Evolutionary conservation across 2,888 invertebrate genomes (phyloP), one percentile per base, ranked within the genome.

Genomic region (Dascillus cervinus): DNA sequence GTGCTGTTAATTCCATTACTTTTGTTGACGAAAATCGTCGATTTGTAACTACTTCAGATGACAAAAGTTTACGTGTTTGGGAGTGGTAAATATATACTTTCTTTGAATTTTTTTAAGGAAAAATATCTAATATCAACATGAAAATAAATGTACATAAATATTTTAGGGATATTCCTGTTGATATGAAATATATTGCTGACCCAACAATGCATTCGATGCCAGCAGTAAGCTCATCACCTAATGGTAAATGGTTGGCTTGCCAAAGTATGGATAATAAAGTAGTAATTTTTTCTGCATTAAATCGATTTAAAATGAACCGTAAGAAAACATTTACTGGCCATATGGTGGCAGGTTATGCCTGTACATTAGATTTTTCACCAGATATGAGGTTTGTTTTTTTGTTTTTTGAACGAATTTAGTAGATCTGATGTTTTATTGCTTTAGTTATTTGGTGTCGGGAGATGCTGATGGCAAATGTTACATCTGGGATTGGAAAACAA

Each of bases 401-500:
- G 21, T 14, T 13, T 34, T 10, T 22, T 22, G 22, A 21, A 30
- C 17, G 14, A 9, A 15, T 26, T 8, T 11, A 21, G 13, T 35
- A 25, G 11, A 17, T 8, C 10, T 8, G 3, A n/a, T 22, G 11
- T 36, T 10, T 15, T 19, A 8, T 64, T 63, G 58, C 74, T 74
- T 10, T 67, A 94, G 95, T 55, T 97, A 97, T 62, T 70, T 99
- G 21, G 84, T 94, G 29, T 96, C 95, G 0, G 98, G 98, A 1
- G 98, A 99, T 65, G 97, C 97, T 0, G 98, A 98, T 68, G 98
- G 98, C 5, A 96, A 96, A 66, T 83, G 94, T 53, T 97, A 92
- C 65, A 81, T 98, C 23, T 99, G 98, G 98, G 97, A 98, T 60
- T 99, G 97, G 97, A 97, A 97, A 63, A 94, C 96, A 0, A 97